Conservation (phyloP, 2,888 invertebrate species). For the Calliscelio sp. region DNA sequence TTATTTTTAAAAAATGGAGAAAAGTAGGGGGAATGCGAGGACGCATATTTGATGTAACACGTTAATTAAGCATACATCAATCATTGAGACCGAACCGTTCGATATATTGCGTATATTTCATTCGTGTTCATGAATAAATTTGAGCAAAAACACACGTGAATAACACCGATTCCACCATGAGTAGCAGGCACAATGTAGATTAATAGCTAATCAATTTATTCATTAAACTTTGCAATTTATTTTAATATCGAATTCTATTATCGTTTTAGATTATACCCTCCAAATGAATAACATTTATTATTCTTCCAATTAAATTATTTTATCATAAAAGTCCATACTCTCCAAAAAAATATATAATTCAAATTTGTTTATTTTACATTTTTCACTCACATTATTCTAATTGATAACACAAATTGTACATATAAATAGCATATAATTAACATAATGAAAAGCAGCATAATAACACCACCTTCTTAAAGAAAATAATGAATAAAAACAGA, state of each 20-base stretch:
- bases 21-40: not conserved
- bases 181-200: slow-evolving; percentile 19
- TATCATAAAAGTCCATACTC: no score
- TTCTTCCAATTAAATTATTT: no score
- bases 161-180: slow-evolving; percentile 21
- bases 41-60: slow-evolving; percentile 12
- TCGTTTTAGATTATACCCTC: no score
- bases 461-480: not conserved
- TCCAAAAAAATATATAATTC: no score
- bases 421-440: no score
- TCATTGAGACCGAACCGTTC: slow-evolving; percentile 7
- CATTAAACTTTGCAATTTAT: slow-evolving; percentile 30
- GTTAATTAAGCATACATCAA: slow-evolving; percentile 35
- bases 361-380: no score
- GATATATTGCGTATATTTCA: slow-evolving; percentile 32
- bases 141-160: slow-evolving; percentile 15
- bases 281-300: no score
- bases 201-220: slow-evolving; percentile 22
- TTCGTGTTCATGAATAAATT: slow-evolving; percentile 39
- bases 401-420: no score
- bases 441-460: not conserved
- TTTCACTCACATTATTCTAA: no score
- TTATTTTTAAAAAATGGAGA: slow-evolving; percentile 28
- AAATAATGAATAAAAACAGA: slow-evolving; percentile 30
- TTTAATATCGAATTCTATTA: no score